Percentiles rank a stretch among this genome's conserved stretches.
phyloP scores from a whole-genome alignment of 2,888 invertebrate species.

The Palloptera scutellata region DNA sequence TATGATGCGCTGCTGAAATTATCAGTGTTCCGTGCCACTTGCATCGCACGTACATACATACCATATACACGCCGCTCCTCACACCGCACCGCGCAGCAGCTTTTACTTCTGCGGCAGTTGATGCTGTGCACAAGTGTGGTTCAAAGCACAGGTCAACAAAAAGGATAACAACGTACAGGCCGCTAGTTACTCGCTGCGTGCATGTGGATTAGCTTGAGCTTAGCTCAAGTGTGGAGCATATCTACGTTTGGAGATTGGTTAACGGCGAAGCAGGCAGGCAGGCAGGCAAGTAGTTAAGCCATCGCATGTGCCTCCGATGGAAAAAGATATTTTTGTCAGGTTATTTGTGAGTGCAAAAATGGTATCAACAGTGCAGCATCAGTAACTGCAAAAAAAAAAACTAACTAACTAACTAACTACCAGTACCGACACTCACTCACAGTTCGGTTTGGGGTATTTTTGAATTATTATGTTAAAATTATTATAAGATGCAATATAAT shows the following conservation, averaged over 20 bases:
- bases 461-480: conserved; percentile 27
- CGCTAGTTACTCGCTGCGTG: neutral
- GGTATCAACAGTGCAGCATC: conserved; percentile 24
- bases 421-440: no score
- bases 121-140: conserved; percentile 8
- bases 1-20: conserved; percentile 37
- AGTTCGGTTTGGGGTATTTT: no score
- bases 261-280: neutral
- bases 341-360: conserved; percentile 27
- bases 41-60: conserved; percentile 42
- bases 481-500: conserved; percentile 12
- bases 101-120: conserved; percentile 7
- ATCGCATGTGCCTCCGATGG: neutral
- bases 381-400: conserved; percentile 7
- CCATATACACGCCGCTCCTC: no score
- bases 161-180: no score
- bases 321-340: conserved; percentile 16
- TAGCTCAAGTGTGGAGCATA: conserved; percentile 5
- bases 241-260: no score
- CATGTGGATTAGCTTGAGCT: conserved; percentile 20
- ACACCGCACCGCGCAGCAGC: neutral
- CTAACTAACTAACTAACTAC: no score
- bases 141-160: conserved; percentile 6
- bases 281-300: neutral
- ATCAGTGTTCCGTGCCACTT: conserved; percentile 45